Conservation (phyloP, 2,888 invertebrate genomes). For the Linnaemya vulpina region DNA sequence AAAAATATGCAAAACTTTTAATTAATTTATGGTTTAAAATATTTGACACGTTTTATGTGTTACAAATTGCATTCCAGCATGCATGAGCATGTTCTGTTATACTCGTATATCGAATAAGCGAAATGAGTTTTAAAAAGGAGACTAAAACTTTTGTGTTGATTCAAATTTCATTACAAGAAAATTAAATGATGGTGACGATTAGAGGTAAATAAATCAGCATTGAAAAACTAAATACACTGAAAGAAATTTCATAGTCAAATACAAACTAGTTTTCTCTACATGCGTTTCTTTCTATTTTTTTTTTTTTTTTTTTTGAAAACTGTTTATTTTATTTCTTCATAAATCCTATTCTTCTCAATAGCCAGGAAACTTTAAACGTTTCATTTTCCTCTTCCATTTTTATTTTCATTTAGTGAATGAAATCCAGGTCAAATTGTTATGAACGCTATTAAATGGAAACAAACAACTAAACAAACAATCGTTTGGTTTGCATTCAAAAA, state of each 20-base stretch:
- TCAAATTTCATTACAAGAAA: background rate
- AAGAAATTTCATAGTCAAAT: background rate
- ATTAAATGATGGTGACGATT: background rate
- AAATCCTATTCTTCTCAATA: background rate
- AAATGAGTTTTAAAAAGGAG: background rate
- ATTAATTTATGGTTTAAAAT: background rate
- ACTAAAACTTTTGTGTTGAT: background rate
- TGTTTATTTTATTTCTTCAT: background rate
- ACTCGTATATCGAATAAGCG: background rate
- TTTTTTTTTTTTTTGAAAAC: background rate
- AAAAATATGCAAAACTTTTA: background rate
- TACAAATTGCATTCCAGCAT: background rate
- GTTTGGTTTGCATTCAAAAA: conserved; percentile 18
- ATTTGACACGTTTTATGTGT: background rate
- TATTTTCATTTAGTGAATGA: background rate
- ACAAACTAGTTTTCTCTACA: no score
- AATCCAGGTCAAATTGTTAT: conserved; percentile 29
- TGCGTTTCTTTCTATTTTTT: no score
- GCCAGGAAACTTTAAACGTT: background rate
- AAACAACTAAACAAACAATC: background rate
- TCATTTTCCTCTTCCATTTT: background rate
- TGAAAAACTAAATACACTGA: background rate
- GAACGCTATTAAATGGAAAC: background rate
- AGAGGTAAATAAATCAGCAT: background rate
- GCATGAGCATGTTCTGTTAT: conserved; percentile 7